Conservation (phyloP, 2,797 vertebrate genomes). For the Luscinia luscinia region DNA sequence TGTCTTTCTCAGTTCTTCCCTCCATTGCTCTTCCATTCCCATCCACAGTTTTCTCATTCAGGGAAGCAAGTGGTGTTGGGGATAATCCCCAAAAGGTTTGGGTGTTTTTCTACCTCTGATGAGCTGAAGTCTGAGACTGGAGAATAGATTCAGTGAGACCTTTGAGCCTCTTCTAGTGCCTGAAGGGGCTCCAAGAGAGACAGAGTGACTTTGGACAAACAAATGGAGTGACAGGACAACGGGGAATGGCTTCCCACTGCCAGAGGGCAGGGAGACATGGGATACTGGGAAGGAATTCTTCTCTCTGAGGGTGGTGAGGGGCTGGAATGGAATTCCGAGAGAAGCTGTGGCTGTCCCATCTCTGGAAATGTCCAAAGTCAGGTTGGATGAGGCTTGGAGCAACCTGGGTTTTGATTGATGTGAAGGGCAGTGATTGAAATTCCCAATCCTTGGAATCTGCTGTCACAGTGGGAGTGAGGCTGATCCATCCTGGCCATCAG, state of each 20-base stretch:
- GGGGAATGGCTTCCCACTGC: not conserved
- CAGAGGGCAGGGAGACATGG: not conserved
- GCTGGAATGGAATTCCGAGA: not conserved
- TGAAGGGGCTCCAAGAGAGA: not conserved
- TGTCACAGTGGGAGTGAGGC: rapidly evolving
- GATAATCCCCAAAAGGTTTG: not conserved
- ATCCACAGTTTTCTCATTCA: not conserved
- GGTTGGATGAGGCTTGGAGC: rapidly evolving
- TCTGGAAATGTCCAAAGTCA: not conserved
- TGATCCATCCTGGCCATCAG: not conserved
- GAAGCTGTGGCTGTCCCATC: not conserved
- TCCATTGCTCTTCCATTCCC: not conserved
- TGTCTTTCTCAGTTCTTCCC: not conserved
- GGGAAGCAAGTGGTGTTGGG: not conserved
- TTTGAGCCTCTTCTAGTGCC: not conserved
- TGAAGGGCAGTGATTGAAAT: not conserved
- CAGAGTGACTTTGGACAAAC: rapidly evolving
- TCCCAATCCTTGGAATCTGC: not conserved
- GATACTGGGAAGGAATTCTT: not conserved
- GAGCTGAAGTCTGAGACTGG: not conserved
- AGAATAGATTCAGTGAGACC: not conserved
- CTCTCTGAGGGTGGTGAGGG: rapidly evolving
- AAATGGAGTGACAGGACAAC: rapidly evolving
- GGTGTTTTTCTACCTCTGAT: not conserved
- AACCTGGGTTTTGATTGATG: rapidly evolving